phyloP scores from a whole-genome alignment of 2,113 vertebrate genomes.

The Okapia johnstoni region DNA sequence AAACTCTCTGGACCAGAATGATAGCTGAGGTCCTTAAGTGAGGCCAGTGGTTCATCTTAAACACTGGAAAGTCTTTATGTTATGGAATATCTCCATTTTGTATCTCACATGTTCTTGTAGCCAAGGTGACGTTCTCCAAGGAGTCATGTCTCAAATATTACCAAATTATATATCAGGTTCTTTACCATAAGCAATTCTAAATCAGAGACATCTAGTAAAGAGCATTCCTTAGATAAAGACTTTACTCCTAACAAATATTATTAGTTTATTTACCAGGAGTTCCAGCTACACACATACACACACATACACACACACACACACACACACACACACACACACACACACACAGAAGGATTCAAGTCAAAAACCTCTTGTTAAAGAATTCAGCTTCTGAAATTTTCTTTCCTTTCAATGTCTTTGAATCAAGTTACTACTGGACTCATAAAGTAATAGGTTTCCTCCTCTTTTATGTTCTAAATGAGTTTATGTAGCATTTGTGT shows the following conservation, averaged over 20 bases:
- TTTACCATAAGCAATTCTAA: not conserved
- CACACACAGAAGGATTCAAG: not conserved
- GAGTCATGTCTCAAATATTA: not conserved
- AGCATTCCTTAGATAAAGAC: not conserved
- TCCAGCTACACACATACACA: not conserved
- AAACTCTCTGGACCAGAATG: not conserved
- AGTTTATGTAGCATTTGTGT: not conserved
- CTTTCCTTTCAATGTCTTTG: not conserved
- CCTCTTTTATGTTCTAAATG: not conserved
- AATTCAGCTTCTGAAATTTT: not conserved
- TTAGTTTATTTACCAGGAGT: not conserved
- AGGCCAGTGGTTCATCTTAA: not conserved
- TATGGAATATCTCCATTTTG: not conserved
- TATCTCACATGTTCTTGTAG: not conserved
- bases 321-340: not conserved
- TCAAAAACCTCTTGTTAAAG: not conserved
- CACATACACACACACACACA: not conserved
- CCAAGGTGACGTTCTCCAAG: not conserved
- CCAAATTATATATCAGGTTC: not conserved
- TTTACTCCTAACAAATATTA: not conserved
- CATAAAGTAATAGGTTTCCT: not conserved
- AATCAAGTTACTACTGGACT: not conserved
- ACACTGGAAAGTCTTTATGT: not conserved
- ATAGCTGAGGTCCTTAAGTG: not conserved
- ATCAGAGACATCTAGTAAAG: not conserved